These are phyloP conservation scores for Psophia crepitans DNA, from an alignment of 2,113 vertebrate species.

Conservation along the genomic window DNA sequence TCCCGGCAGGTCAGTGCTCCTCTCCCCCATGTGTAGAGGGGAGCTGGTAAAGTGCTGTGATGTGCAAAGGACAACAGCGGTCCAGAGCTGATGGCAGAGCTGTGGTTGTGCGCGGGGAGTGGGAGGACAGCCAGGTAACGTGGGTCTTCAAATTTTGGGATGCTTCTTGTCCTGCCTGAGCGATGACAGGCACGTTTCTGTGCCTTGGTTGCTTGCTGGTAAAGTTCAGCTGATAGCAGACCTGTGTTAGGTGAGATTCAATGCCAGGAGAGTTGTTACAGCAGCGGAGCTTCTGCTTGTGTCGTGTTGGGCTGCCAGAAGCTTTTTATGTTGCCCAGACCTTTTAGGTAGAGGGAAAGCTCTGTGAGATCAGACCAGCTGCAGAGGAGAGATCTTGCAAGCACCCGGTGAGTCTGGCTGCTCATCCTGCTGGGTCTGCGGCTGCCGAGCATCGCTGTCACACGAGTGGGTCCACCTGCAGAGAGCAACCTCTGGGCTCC, in stretches of 20 bases:
- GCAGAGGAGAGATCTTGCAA: background rate
- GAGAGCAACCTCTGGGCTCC: background rate
- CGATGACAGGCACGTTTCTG: background rate
- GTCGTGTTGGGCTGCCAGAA: background rate
- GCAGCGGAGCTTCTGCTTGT: background rate
- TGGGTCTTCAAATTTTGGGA: background rate
- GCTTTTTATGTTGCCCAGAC: background rate
- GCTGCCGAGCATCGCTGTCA: background rate
- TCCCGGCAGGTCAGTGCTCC: background rate
- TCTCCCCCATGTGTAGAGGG: too few relatives aligned
- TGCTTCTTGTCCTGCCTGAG: background rate
- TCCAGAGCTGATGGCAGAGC: background rate
- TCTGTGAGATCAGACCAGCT: background rate
- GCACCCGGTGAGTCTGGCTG: background rate
- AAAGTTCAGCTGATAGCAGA: background rate
- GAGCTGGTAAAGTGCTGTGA: background rate
- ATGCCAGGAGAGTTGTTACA: background rate
- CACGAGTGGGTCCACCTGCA: fast-evolving
- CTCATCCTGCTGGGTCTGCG: background rate
- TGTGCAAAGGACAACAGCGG: fast-evolving
- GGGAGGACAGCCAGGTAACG: background rate
- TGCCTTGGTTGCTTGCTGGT: background rate
- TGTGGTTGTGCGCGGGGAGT: background rate
- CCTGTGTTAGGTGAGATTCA: background rate
- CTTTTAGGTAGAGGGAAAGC: background rate